These are phyloP conservation scores for Melopsittacus undulatus DNA, from an alignment of 2,797 vertebrate species.

Conservation along the genomic window DNA sequence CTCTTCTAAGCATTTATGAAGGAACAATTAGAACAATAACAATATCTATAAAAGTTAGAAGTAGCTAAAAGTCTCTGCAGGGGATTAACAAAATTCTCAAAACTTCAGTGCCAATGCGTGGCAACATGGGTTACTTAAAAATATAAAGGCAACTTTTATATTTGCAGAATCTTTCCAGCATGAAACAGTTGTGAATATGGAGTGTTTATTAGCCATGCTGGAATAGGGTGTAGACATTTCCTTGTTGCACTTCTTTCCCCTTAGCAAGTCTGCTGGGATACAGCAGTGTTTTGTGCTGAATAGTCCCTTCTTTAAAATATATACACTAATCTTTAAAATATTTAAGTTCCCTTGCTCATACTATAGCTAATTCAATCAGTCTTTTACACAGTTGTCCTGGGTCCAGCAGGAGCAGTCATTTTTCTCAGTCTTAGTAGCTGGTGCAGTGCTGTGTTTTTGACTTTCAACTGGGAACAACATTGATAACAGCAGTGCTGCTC, in stretches of 20 bases:
- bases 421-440: not conserved
- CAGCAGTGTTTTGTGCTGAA: not conserved
- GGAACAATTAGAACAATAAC: not conserved
- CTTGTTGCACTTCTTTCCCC: not conserved
- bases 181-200: not conserved
- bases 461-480: not conserved
- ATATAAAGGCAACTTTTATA: not conserved
- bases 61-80: not conserved
- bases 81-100: not conserved
- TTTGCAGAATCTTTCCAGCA: not conserved
- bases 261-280: not conserved
- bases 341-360: not conserved
- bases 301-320: not conserved
- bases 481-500: too few species aligned
- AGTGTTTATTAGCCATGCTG: not conserved
- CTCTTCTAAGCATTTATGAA: conserved; percentile 7
- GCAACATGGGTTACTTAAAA: not conserved
- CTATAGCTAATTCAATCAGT: not conserved
- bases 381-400: not conserved
- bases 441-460: not conserved
- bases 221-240: not conserved
- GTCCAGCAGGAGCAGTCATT: not conserved
- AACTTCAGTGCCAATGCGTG: not conserved
- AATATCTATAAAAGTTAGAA: not conserved
- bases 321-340: not conserved